phyloP scores from a whole-genome alignment of 2,113 vertebrate genomes.

The Eretmochelys imbricata region DNA sequence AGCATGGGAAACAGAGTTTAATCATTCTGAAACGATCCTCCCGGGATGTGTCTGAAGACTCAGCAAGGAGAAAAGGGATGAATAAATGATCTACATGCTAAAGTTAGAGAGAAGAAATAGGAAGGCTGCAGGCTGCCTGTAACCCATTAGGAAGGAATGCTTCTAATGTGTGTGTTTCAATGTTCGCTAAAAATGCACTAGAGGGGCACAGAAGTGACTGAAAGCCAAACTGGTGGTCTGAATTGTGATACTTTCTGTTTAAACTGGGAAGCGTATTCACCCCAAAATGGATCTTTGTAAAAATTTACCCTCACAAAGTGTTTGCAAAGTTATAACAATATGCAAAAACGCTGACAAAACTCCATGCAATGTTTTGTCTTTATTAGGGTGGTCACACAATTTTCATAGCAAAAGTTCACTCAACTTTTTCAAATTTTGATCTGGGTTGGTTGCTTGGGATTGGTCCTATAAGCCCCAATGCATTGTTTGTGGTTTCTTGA shows the following conservation, averaged over 20 bases:
- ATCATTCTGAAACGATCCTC: slow-evolving; percentile 38
- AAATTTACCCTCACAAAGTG: not conserved
- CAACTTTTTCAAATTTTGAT: not conserved
- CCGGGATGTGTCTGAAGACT: slow-evolving; percentile 11
- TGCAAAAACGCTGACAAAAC: not conserved
- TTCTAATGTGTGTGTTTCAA: not conserved
- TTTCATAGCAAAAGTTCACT: not conserved
- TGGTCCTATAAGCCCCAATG: not conserved
- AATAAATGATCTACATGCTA: slow-evolving; percentile 19
- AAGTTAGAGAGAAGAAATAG: not conserved
- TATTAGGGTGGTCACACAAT: not conserved
- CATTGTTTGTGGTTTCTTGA: not conserved
- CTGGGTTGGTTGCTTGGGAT: not conserved
- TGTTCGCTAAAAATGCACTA: not conserved
- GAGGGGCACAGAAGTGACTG: not conserved
- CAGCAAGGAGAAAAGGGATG: not conserved
- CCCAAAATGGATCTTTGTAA: not conserved
- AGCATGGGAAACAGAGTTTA: not conserved
- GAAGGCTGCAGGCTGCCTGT: not conserved
- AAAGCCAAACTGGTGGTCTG: slow-evolving; percentile 33
- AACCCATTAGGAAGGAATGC: not conserved
- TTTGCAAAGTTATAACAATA: not conserved
- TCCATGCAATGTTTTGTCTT: not conserved
- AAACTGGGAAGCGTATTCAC: not conserved
- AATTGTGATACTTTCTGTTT: not conserved